phyloP scores from a whole-genome alignment of 1,140 invertebrate genomes.

The Ladona fulva region DNA sequence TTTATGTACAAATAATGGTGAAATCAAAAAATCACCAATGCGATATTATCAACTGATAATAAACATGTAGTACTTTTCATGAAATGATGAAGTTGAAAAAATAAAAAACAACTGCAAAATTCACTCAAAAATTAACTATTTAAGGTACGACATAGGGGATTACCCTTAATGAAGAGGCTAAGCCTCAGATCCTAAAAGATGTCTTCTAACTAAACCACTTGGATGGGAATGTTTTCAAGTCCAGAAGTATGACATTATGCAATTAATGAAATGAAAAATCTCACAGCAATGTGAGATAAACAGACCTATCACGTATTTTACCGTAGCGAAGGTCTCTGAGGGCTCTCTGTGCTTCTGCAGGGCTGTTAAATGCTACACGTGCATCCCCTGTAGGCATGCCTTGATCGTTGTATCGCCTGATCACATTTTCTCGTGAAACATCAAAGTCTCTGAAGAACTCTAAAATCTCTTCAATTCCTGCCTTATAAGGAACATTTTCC shows the following conservation, averaged over 20 bases:
- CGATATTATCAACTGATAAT: no score
- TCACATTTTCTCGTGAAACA: conserved; percentile 63
- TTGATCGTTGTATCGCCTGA: conserved; percentile 71
- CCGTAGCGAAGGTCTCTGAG: conserved; percentile 46
- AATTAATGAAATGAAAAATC: neutral
- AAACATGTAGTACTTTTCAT: no score
- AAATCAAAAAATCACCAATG: no score
- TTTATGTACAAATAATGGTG: no score
- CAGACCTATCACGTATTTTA: conserved; percentile 46
- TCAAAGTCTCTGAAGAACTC: conserved; percentile 73
- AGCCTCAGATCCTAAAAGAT: no score
- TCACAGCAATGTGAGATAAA: conserved; percentile 35
- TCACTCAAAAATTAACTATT: no score
- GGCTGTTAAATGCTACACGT: conserved; percentile 66
- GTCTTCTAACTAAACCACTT: neutral
- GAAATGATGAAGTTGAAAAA: no score
- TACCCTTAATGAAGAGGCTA: no score
- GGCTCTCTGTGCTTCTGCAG: conserved; percentile 64
- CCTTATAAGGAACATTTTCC: conserved; percentile 79
- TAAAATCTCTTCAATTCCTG: conserved; percentile 76
- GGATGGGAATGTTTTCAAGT: neutral
- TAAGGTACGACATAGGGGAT: no score
- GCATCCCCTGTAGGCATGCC: conserved; percentile 83
- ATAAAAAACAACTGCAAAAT: no score
- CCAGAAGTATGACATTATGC: neutral